These are phyloP conservation scores for Arremon brunneinucha DNA, from an alignment of 2,797 vertebrate species.

Conservation along the genomic window DNA sequence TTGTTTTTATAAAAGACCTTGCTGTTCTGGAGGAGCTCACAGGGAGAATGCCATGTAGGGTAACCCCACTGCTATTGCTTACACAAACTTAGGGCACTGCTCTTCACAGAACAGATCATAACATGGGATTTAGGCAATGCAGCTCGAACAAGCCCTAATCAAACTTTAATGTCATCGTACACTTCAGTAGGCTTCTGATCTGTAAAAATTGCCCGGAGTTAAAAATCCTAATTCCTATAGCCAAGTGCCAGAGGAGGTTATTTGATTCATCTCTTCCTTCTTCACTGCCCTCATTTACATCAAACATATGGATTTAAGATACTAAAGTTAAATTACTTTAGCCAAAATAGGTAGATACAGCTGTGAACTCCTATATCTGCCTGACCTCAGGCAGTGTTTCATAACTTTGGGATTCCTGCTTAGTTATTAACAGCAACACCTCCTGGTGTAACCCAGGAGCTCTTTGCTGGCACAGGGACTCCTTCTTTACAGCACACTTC, in stretches of 20 bases:
- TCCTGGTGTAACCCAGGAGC: neutral
- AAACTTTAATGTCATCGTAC: slow-evolving; percentile 14
- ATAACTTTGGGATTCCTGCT: neutral
- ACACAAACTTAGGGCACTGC: neutral
- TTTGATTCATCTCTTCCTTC: neutral
- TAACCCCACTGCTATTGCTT: neutral
- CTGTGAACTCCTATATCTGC: neutral
- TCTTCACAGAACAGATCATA: neutral
- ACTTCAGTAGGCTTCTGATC: neutral
- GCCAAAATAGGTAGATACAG: neutral
- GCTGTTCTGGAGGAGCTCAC: neutral
- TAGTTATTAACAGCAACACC: neutral
- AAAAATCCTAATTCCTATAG: neutral
- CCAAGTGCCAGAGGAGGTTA: neutral
- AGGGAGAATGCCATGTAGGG: neutral
- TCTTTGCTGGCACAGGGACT: neutral
- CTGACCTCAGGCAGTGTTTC: neutral
- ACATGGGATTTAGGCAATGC: neutral
- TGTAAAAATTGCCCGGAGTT: neutral
- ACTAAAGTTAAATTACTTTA: neutral
- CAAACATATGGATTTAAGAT: neutral
- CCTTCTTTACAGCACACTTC: neutral
- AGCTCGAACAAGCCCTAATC: neutral
- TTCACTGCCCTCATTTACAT: neutral
- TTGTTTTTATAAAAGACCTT: neutral